Percentiles rank a stretch among this genome's conserved stretches.
Evolutionary conservation across 2,888 invertebrate genomes (phyloP).

Genomic region (Tinea trinotella): DNA sequence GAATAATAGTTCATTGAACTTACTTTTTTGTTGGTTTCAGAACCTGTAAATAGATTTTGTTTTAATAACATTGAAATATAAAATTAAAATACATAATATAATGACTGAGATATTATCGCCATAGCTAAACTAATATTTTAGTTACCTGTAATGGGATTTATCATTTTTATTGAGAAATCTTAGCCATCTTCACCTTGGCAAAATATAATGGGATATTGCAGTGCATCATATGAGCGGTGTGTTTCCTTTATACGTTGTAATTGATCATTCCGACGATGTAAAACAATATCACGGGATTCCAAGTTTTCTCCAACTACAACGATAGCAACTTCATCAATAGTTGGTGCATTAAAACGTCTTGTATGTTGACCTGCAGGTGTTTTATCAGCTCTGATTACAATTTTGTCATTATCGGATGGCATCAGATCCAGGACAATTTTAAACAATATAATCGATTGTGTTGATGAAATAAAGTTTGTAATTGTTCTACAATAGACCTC

Average conservation of each 20-base stretch:
- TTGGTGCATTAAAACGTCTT: not conserved
- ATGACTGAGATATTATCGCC: too few species aligned
- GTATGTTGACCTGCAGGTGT: not conserved
- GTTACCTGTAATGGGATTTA: too few species aligned
- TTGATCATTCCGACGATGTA: not conserved
- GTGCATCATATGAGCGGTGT: conserved; percentile 8
- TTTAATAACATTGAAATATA: too few species aligned
- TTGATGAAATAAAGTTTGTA: not conserved
- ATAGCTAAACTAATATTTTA: too few species aligned
- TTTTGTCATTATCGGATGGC: not conserved
- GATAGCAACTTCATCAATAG: not conserved
- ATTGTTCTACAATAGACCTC: not conserved
- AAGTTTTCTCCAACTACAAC: not conserved
- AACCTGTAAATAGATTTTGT: too few species aligned
- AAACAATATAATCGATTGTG: not conserved
- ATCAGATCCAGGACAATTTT: not conserved
- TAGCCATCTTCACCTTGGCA: too few species aligned
- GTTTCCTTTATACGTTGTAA: not conserved
- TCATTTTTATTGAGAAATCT: too few species aligned
- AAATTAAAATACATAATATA: too few species aligned
- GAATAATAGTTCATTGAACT: too few species aligned
- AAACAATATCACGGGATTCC: conserved; percentile 2
- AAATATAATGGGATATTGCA: conserved; percentile 18
- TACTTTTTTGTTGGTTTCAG: too few species aligned
- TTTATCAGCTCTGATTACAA: not conserved